Percentiles rank a stretch among this genome's conserved stretches.
phyloP scores from a whole-genome alignment of 2,797 vertebrate species.

The Dallia pectoralis region DNA sequence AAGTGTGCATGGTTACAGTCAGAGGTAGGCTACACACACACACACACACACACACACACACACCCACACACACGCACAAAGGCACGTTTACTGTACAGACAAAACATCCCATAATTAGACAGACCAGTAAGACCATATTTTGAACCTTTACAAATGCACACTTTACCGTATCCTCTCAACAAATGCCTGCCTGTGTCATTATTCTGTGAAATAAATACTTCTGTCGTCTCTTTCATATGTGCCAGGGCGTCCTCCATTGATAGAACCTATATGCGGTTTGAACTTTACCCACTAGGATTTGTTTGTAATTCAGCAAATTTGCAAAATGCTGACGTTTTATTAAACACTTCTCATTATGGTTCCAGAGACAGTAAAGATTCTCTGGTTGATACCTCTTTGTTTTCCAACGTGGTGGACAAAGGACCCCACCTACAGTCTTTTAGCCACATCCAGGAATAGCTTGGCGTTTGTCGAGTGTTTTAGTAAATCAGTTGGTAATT shows the following conservation, averaged over 20 bases:
- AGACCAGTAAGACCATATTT: no score
- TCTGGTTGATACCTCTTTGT: no score
- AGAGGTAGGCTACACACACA: constrained; percentile 25
- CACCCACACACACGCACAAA: constrained; percentile 10
- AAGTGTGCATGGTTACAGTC: constrained; percentile 23
- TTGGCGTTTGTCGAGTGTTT: not conserved
- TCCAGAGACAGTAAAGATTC: not conserved
- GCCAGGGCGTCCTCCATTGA: no score
- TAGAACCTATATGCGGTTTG: no score
- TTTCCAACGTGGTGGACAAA: not conserved
- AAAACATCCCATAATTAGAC: not conserved
- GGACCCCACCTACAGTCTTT: not conserved
- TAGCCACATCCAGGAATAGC: not conserved
- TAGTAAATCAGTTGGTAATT: not conserved
- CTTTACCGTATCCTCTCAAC: not conserved
- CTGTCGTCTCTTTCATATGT: not conserved
- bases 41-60: constrained; percentile 24
- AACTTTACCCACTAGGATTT: no score
- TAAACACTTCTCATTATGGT: not conserved
- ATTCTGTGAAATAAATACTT: not conserved
- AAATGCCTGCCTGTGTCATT: not conserved
- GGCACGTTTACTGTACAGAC: not conserved
- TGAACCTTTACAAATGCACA: not conserved
- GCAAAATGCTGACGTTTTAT: not conserved
- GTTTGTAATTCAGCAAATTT: no score